A percentile compares a stretch with the other conserved stretches of the same genome.
Conservation (phyloP, 1,140 invertebrate species). For the Andrena cerasifolii region DNA sequence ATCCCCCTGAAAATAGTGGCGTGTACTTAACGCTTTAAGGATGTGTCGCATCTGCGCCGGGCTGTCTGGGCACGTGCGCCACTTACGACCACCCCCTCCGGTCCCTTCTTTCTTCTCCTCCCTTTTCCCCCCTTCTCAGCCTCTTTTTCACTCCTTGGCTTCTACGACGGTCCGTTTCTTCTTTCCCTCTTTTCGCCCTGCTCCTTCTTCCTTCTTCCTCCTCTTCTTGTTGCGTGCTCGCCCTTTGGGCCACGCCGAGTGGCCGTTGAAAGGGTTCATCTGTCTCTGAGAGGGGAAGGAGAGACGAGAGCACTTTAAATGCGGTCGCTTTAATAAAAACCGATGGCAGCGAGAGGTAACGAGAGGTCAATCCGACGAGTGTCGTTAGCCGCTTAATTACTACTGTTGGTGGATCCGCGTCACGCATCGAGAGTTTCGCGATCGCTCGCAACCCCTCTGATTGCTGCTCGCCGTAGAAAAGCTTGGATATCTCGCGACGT, state of each 20-base stretch:
- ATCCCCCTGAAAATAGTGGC: constrained; percentile 62
- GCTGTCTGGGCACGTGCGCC: constrained; percentile 54
- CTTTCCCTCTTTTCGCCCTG: background rate
- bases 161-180: background rate
- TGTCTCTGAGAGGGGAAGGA: constrained; percentile 46
- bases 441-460: background rate
- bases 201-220: background rate
- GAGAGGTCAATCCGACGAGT: constrained; percentile 57
- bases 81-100: constrained; percentile 25
- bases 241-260: background rate
- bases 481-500: background rate
- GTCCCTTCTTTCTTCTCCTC: background rate
- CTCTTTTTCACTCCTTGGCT: background rate
- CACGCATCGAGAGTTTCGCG: constrained; percentile 32
- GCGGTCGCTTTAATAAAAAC: constrained; percentile 60
- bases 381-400: constrained; percentile 64
- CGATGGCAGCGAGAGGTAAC: constrained; percentile 44
- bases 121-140: background rate
- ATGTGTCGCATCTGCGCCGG: constrained; percentile 58
- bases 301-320: constrained; percentile 31
- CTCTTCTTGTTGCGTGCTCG: background rate
- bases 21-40: constrained; percentile 67
- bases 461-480: background rate
- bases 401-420: constrained; percentile 36
- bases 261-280: constrained; percentile 59